phyloP scores from a whole-genome alignment of 2,113 vertebrate species.

The Sigmodon hispidus region DNA sequence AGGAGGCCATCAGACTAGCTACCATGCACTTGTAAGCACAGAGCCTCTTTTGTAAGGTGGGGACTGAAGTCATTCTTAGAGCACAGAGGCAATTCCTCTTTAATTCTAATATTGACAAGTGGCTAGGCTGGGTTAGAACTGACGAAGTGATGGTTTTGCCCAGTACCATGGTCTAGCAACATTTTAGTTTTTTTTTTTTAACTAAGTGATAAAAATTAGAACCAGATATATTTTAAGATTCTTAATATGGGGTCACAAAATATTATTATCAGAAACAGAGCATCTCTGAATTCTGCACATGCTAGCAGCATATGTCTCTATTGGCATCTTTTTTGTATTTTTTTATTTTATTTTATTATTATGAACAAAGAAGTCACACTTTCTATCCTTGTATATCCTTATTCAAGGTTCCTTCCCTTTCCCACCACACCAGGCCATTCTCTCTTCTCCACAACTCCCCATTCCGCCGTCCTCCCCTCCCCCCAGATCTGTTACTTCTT shows the following conservation, averaged over 20 bases:
- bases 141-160: neutral
- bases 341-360: too few relatives aligned
- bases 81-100: neutral
- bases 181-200: neutral
- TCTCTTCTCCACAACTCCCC: too few relatives aligned
- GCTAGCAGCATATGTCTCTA: neutral
- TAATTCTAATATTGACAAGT: neutral
- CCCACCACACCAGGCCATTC: too few relatives aligned
- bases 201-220: constrained; percentile 12
- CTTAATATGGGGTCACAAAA: neutral
- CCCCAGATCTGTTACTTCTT: too few relatives aligned
- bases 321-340: too few relatives aligned
- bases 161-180: neutral
- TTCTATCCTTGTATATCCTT: too few relatives aligned
- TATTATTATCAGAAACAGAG: neutral
- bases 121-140: neutral
- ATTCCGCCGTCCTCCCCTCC: too few relatives aligned
- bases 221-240: neutral
- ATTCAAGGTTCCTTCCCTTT: too few relatives aligned
- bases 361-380: too few relatives aligned
- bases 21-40: neutral
- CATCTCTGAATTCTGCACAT: neutral
- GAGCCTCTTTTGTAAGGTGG: neutral
- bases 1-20: neutral
- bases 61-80: neutral